These are phyloP conservation scores for Beaufortia kweichowensis DNA, from an alignment of 2,113 vertebrate species.

Conservation along the genomic window DNA sequence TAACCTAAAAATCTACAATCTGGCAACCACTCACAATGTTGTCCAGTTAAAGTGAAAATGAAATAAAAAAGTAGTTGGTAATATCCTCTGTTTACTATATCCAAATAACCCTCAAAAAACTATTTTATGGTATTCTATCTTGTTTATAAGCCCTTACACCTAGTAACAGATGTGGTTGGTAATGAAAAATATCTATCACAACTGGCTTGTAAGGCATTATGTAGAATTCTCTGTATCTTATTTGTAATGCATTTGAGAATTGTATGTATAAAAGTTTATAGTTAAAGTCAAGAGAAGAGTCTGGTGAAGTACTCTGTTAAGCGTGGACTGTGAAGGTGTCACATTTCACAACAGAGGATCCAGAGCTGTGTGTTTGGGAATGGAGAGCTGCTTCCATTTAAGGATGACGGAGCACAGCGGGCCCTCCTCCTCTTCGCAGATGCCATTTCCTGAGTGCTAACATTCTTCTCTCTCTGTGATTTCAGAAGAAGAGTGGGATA, in stretches of 20 bases:
- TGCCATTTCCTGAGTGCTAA: conserved; percentile 48
- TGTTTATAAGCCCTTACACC: too few relatives aligned
- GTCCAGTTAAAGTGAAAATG: too few relatives aligned
- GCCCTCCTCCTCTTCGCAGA: conserved; percentile 38
- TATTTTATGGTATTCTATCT: background rate
- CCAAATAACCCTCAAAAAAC: too few relatives aligned
- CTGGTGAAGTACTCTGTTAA: background rate
- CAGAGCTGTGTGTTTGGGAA: conserved; percentile 45
- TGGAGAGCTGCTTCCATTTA: conserved; percentile 59
- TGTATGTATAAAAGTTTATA: background rate
- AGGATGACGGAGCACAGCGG: conserved; percentile 44
- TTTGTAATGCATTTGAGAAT: background rate
- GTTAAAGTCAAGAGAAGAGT: background rate
- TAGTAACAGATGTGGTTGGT: too few relatives aligned
- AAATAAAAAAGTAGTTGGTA: too few relatives aligned
- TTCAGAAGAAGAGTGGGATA: conserved; percentile 53
- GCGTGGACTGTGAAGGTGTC: conserved; percentile 40
- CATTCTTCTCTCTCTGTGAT: conserved; percentile 54
- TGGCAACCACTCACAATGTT: too few relatives aligned
- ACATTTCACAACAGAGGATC: conserved; percentile 55
- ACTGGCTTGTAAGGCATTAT: background rate
- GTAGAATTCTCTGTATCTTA: background rate
- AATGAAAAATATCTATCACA: too few relatives aligned
- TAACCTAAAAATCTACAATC: background rate
- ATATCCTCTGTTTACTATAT: too few relatives aligned